Base-by-base conservation (phyloP, 1,140 invertebrate genomes). In the Drosophila aff. region DNA sequence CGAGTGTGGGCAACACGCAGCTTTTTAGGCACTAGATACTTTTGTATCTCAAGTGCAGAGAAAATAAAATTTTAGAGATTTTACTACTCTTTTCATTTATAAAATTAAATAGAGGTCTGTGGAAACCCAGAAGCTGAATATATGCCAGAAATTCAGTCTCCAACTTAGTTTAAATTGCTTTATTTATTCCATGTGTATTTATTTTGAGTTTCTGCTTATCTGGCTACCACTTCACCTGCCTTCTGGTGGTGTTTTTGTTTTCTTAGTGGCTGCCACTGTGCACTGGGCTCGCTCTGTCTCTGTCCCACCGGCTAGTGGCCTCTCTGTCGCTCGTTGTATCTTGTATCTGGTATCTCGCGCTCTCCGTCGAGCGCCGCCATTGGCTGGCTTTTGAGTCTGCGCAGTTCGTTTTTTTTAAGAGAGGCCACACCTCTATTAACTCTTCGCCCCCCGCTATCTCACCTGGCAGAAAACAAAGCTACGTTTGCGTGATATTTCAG, bases 341-440 rank as follows among this genome's bases (percentile, higher is more conserved):
- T 63, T 49, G 67, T 75, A 46, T 43, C 63, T 63, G 28, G 57
- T 65, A 41, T 23, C 72, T 68, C 82, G 59, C 75, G 44, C 75
- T 64, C 79, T 66, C 38, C 38, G 76, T 31, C 52, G 47, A 43
- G 21, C 65, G 64, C 61, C 47, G 85, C 63, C 81, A 89, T 89
- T 89, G 85, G 85, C 81, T 76, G 67, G 63, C 66, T 44, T 57
- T 49, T 69, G 79, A 77, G 85, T 74, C 81, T 82, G 86, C 85
- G 85, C 81, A 46, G 78, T 79, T 40, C 2, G 53, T 31, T 23
- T 55, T 38, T 67, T 62, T 68, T 79, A 55, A 55, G 62, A 79
- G 74, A 84, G 72, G 85, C 85, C 85, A 90, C 85, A 90, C 85
- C 85, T 90, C 86, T 82, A 73, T 81, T 82, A 68, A 23, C 59